Percentiles rank a stretch among this genome's conserved stretches.
These are phyloP conservation scores for Eristalis arbustorum DNA, from an alignment of 2,888 invertebrate species.

Conservation along the genomic window DNA sequence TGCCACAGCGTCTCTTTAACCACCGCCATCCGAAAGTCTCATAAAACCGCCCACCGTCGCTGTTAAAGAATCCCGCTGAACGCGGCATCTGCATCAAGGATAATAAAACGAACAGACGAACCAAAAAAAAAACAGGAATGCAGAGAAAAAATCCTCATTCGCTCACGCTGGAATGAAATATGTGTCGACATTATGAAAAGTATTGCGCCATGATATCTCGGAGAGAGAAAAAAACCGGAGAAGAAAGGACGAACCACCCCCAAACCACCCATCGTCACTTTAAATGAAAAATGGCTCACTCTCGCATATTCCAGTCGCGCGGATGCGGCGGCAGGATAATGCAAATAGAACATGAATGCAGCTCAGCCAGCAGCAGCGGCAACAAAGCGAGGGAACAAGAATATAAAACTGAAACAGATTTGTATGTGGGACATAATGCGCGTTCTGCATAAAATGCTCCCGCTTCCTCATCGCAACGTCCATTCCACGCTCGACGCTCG, in stretches of 20 bases:
- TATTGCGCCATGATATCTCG: conserved; percentile 47
- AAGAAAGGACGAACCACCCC: conserved; percentile 14
- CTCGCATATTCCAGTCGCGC: not conserved
- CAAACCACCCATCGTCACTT: conserved; percentile 38
- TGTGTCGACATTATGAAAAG: conserved; percentile 49
- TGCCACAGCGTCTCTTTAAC: not conserved
- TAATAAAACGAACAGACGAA: not conserved
- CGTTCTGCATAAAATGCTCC: conserved; percentile 33
- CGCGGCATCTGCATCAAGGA: conserved; percentile 15
- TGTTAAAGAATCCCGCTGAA: not conserved
- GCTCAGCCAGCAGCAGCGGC: not conserved
- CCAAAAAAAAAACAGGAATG: not conserved
- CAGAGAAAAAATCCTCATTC: not conserved
- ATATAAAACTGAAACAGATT: conserved; percentile 7
- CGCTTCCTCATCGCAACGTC: not conserved
- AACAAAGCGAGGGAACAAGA: not conserved
- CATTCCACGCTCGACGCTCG: not conserved
- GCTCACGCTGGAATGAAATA: conserved; percentile 16
- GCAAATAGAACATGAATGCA: conserved; percentile 20
- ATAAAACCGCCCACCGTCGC: too few relatives aligned
- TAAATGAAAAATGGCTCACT: conserved; percentile 50
- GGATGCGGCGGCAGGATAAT: conserved; percentile 38
- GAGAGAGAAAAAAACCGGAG: not conserved
- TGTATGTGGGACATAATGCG: conserved; percentile 35
- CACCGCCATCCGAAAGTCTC: not conserved